Conservation (phyloP, 2,797 vertebrate genomes). For the Neopelma chrysocephalum region DNA sequence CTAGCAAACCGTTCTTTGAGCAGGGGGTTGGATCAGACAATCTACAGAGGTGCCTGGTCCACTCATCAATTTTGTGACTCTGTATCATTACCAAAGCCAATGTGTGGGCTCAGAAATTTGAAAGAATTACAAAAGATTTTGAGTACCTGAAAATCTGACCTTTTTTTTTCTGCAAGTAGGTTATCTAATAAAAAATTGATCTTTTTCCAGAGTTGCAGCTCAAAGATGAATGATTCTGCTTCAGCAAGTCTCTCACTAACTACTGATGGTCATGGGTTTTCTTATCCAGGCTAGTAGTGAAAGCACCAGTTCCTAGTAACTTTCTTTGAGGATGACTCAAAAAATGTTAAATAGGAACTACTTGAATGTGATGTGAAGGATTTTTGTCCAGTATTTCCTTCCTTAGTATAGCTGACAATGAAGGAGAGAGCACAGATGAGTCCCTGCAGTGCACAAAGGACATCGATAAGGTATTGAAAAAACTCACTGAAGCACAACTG, state of each 20-base stretch:
- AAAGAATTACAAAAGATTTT: not conserved
- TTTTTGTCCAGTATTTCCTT: not conserved
- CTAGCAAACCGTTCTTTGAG: not conserved
- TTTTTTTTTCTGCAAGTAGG: not conserved
- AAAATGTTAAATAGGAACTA: not conserved
- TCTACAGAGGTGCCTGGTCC: not conserved
- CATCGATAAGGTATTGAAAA: not conserved
- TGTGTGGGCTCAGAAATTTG: not conserved
- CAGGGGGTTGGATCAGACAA: accelerated
- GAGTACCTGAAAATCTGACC: not conserved
- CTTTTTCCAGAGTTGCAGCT: not conserved
- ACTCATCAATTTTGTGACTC: not conserved
- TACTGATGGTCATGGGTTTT: not conserved
- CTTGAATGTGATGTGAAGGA: not conserved
- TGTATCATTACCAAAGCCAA: not conserved
- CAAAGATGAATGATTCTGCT: not conserved
- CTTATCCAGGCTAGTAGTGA: not conserved
- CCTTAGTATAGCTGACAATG: not conserved
- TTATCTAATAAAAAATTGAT: not conserved
- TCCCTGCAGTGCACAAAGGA: not conserved
- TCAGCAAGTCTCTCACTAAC: not conserved
- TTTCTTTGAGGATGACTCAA: not conserved
- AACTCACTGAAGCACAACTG: not conserved
- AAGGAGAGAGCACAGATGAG: not conserved
- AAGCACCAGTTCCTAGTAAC: not conserved